Conservation (phyloP, 2,888 invertebrate species). For the Phaonia tiefii region DNA sequence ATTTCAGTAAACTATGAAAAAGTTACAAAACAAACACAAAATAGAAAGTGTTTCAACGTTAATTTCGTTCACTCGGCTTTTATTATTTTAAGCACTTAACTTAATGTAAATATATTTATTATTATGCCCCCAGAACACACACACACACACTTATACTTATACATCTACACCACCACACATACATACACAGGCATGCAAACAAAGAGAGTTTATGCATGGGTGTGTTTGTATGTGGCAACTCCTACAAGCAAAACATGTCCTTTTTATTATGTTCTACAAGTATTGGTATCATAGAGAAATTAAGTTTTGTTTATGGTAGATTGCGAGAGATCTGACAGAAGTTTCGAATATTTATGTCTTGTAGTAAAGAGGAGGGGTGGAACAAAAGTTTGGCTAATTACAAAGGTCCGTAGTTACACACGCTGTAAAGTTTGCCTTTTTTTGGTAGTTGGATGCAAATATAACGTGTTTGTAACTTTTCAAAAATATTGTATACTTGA, state of each 20-base stretch:
- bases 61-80: constrained; percentile 38
- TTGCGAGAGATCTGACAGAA: too few relatives aligned
- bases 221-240: not conserved
- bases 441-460: too few relatives aligned
- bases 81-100: constrained; percentile 66
- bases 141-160: not conserved
- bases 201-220: not conserved
- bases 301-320: too few relatives aligned
- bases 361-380: too few relatives aligned
- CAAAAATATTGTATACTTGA: too few relatives aligned
- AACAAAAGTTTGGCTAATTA: too few relatives aligned
- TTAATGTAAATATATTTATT: constrained; percentile 78
- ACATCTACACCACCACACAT: too few relatives aligned
- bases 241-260: constrained; percentile 45
- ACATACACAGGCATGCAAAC: not conserved
- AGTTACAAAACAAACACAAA: not conserved
- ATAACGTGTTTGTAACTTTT: too few relatives aligned
- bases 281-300: not conserved
- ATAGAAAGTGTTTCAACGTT: constrained; percentile 40
- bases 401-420: too few relatives aligned
- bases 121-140: constrained; percentile 58
- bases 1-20: not conserved
- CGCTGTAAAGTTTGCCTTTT: too few relatives aligned
- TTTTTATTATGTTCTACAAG: constrained; percentile 25
- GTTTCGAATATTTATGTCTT: too few relatives aligned